Base-by-base conservation (phyloP, 1,140 invertebrate genomes). In the Lanistes nyassanus region DNA sequence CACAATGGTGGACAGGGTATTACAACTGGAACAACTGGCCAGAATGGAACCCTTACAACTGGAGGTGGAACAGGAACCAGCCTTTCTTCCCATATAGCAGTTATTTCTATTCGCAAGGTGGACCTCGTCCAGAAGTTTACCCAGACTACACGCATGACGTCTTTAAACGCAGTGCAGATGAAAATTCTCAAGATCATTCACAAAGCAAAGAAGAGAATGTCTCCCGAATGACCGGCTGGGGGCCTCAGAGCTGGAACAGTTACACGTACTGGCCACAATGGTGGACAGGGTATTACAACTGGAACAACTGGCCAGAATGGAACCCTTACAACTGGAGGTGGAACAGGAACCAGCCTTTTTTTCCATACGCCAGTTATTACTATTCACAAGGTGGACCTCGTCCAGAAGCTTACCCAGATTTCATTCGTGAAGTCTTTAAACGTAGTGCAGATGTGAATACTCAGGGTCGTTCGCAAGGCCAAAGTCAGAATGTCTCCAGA, bases 191-290 rank as follows among this genome's bases (percentile, higher is more conserved):
- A 6, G 31, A 58, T 37, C 16, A 23, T 5, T 16, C 53, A 26
- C 42, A 47, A 47, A 16, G 5, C 9, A 13, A 39, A 5, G 34
- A 72, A 9, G 47, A 69, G 3, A n/a, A 69, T 13, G 53, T 71
- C n/a, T 71, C 69, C 69, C 31, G 53, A 56, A 71, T 71, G 69
- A 71, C 56, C 55, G 56, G 36, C 31, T 26, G 42, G 31, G 39
- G 56, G 56, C 70, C 70, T n/a, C 70, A 72, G 26, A 60, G 34
- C 31, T 62, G 70, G 70, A 70, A 56, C 70, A 72, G n/a, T 51
- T 56, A 70, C 55, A 60, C 26, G 23, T 58, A 34, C 31, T 56
- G 68, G 68, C 67, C 67, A 9, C 11, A 23, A 23, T 60, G 56
- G 56, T 31, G 56, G 56, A 47, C 42, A 47, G 42, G 42, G 19